Base-by-base conservation (phyloP, 2,113 vertebrate species). In the Melierax canorus region DNA sequence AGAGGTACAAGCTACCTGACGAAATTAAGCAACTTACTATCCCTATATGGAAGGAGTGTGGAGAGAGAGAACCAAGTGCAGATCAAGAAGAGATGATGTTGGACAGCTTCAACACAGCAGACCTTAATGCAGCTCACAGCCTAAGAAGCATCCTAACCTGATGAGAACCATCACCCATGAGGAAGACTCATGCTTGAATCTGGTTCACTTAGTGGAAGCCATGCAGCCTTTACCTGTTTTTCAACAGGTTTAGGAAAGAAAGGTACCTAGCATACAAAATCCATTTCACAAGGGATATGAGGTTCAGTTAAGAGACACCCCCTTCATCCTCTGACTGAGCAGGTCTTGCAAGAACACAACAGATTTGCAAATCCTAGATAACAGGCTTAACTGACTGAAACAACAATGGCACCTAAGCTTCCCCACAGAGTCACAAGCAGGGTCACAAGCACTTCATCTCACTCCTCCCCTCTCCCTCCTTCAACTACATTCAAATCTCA, bases 141-240 rank as follows among this genome's bases (percentile, higher is more conserved):
- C 71, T 36, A 34, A 71, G 38, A 67, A 64, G 29, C 29, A 67
- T 48, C 56, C 62, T 32, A 69, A 14, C 43, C 60, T 58, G 20
- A 58, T 12, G 5, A 77, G 0, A 8, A 79, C 34, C 18, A 43
- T 5, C 29, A 73, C 10, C 10, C 72, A 64, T 0, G 0, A 75
- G 24, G 9, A 86, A 30, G 59, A 76, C 3, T 36, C 53, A 27
- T 30, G 32, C n/a, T 72, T 69, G 26, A 87, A 39, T 48, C 17
- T 39, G 13, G 9, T 74, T 92, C 38, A 58, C 21, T 58, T 39
- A 21, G 21, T 39, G 55, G 18, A 88, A 90, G 30, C 21, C 12
- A 51, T 12, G 16, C 21, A 76, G 56, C 3, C 21, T n/a, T 32
- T 34, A 62, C 10, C 23, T 46, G 10, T 12, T 59, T 62, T 32